phyloP scores from a whole-genome alignment of 1,140 invertebrate species.

The Riptortus pedestris region DNA sequence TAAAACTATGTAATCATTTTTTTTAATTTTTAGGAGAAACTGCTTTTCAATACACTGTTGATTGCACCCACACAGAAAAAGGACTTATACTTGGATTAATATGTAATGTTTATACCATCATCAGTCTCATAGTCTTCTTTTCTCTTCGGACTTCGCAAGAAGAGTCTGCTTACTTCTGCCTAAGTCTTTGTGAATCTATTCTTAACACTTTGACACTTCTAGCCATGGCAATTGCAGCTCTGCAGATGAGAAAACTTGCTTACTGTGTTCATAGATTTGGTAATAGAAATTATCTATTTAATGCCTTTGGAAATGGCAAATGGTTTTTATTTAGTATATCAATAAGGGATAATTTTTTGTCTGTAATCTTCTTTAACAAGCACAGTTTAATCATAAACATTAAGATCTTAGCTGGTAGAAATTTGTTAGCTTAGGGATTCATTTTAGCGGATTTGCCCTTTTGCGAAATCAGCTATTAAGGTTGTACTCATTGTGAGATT shows the following conservation, averaged over 20 bases:
- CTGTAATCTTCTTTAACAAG: too few relatives aligned
- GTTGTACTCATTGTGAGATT: too few relatives aligned
- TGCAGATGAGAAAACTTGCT: constrained; percentile 46
- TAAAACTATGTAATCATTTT: not conserved
- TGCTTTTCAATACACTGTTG: constrained; percentile 41
- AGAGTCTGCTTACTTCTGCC: not conserved
- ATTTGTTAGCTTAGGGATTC: too few relatives aligned
- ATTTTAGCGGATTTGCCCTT: too few relatives aligned
- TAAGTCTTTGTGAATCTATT: constrained; percentile 1
- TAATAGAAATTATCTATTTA: constrained; percentile 33
- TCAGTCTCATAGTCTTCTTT: constrained; percentile 62
- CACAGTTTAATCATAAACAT: too few relatives aligned
- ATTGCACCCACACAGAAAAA: constrained; percentile 60
- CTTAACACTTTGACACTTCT: not conserved
- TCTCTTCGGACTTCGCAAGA: constrained; percentile 35
- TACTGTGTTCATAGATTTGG: constrained; percentile 11
- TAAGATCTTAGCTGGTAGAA: too few relatives aligned
- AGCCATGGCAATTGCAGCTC: constrained; percentile 40
- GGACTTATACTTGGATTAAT: constrained; percentile 58
- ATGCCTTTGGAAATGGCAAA: not conserved
- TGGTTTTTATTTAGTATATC: not conserved
- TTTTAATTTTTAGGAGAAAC: constrained; percentile 39
- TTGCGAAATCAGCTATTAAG: too few relatives aligned
- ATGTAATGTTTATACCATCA: constrained; percentile 54
- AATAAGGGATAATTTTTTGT: too few relatives aligned